Conservation (phyloP, 2,888 invertebrate species). For the Lacanobia wlatinum region DNA sequence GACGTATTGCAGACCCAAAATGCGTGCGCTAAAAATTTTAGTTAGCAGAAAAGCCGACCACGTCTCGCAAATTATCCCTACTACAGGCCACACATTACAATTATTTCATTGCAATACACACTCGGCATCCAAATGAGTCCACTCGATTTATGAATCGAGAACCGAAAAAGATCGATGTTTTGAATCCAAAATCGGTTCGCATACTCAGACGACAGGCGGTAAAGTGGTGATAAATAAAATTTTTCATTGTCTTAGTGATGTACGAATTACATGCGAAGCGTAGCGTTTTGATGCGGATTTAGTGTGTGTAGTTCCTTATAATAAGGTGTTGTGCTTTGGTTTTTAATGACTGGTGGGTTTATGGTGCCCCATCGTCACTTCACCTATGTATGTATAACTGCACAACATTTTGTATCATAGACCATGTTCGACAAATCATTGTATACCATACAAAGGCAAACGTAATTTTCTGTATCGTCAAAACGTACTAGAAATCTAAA, state of each 20-base stretch:
- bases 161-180: slow-evolving; percentile 62
- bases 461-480: not conserved
- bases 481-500: not conserved
- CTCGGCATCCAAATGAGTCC: slow-evolving; percentile 52
- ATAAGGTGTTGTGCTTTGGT: slow-evolving; percentile 27
- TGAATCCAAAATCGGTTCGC: slow-evolving; percentile 61
- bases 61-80: slow-evolving; percentile 61
- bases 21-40: not conserved
- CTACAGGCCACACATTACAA: slow-evolving; percentile 58
- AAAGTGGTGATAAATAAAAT: slow-evolving; percentile 44
- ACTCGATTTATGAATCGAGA: slow-evolving; percentile 56
- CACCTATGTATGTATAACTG: not conserved
- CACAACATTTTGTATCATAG: not conserved
- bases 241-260: slow-evolving; percentile 55
- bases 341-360: slow-evolving; percentile 5
- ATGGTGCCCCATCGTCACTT: not conserved
- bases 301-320: slow-evolving; percentile 10
- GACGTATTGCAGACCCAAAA: not conserved
- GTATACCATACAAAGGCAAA: slow-evolving; percentile 5
- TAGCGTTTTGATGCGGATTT: slow-evolving; percentile 29
- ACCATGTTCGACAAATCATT: not conserved
- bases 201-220: slow-evolving; percentile 56
- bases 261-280: slow-evolving; percentile 37
- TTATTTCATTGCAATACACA: slow-evolving; percentile 57
- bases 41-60: slow-evolving; percentile 31